phyloP scores from a whole-genome alignment of 2,888 invertebrate species.

The Agrotis clavis region DNA sequence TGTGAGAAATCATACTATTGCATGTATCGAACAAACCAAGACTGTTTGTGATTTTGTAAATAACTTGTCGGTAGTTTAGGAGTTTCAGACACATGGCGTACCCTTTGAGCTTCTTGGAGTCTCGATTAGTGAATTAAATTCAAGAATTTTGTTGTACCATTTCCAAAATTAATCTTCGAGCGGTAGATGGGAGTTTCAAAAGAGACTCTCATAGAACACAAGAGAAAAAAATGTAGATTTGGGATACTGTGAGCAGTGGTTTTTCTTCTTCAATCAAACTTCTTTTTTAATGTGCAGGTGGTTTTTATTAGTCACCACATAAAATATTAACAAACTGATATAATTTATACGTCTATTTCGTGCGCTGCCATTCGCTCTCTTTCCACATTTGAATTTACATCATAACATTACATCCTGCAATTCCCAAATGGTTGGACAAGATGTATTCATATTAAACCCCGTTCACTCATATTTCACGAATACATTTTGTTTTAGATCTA shows the following conservation, averaged over 20 bases:
- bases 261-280: too few relatives aligned
- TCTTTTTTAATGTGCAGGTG: too few relatives aligned
- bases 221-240: too few relatives aligned
- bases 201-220: too few relatives aligned
- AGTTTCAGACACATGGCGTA: background rate
- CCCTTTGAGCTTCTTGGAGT: background rate
- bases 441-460: background rate
- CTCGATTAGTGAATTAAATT: background rate
- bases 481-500: too few relatives aligned
- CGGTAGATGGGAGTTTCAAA: background rate
- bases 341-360: too few relatives aligned
- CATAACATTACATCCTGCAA: background rate
- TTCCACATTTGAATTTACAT: background rate
- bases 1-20: background rate
- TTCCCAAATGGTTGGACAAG: background rate
- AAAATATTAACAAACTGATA: too few relatives aligned
- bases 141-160: background rate
- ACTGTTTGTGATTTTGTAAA: slow-evolving; percentile 5
- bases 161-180: background rate
- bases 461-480: too few relatives aligned
- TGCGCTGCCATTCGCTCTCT: too few relatives aligned
- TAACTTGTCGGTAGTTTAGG: background rate
- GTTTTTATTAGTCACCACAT: too few relatives aligned
- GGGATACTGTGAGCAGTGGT: too few relatives aligned
- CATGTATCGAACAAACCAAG: background rate